phyloP scores from a whole-genome alignment of 2,113 vertebrate genomes.

The Albula glossodonta region DNA sequence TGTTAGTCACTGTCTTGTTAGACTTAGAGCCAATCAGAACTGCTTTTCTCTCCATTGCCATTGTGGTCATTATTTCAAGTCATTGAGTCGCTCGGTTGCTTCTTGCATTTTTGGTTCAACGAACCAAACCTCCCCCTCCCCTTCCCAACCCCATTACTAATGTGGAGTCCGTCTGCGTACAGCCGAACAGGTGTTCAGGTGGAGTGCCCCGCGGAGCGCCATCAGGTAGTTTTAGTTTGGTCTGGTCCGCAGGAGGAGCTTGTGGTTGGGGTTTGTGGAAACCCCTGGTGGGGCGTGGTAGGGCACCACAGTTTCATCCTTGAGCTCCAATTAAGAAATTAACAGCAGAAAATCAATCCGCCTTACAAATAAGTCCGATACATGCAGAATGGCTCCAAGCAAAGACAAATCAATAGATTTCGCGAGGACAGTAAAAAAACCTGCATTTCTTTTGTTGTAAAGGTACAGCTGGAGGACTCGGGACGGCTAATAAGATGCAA shows the following conservation, averaged over 20 bases:
- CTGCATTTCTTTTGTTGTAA: conserved; percentile 58
- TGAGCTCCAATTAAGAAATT: conserved; percentile 70
- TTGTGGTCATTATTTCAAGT: no score
- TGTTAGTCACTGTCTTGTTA: no score
- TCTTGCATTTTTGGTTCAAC: no score
- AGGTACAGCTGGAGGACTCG: conserved; percentile 64
- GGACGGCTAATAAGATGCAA: conserved; percentile 43
- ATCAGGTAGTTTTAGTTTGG: neutral
- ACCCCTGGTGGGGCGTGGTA: neutral
- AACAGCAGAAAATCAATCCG: conserved; percentile 73
- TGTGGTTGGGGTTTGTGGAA: conserved; percentile 17
- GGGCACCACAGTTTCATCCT: conserved; percentile 50
- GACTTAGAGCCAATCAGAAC: no score
- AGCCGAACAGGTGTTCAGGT: no score
- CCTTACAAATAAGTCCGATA: conserved; percentile 64
- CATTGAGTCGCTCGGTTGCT: no score
- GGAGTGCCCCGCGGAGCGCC: no score
- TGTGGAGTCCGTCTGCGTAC: no score
- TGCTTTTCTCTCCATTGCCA: no score
- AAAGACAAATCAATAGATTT: conserved; percentile 64
- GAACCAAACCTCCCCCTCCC: no score
- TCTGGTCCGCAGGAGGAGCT: neutral
- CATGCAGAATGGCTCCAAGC: conserved; percentile 61
- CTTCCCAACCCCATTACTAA: no score
- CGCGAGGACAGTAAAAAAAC: conserved; percentile 52